Conservation (phyloP, 2,797 vertebrate species). For the Aldrovandia affinis region DNA sequence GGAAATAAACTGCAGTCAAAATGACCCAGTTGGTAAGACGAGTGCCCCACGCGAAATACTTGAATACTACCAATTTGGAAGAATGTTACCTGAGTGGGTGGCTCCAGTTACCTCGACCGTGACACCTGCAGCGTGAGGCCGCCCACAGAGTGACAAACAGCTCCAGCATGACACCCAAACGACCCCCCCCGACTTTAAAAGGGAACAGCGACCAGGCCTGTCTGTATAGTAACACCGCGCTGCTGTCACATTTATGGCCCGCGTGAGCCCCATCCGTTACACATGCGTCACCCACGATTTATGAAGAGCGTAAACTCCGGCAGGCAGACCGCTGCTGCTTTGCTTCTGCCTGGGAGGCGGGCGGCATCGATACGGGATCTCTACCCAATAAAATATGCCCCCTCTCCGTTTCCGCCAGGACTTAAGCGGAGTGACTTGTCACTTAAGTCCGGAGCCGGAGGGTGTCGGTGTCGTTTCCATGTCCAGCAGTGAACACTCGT, state of each 20-base stretch:
- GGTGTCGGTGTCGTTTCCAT: background rate
- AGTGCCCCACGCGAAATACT: no score
- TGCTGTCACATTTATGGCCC: background rate
- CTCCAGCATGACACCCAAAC: background rate
- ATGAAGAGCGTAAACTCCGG: background rate
- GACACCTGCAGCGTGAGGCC: background rate
- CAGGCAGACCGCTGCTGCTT: background rate
- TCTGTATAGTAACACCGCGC: background rate
- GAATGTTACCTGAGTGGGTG: background rate
- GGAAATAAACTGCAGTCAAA: background rate
- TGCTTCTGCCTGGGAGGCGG: background rate
- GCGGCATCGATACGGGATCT: background rate
- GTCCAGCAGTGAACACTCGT: background rate
- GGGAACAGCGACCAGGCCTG: background rate
- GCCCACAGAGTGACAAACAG: background rate
- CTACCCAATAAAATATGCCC: background rate
- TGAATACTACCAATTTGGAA: background rate
- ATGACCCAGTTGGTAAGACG: background rate
- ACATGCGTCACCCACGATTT: constrained; percentile 4
- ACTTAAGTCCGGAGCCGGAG: background rate
- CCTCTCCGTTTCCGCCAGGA: background rate
- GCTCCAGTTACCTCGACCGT: background rate
- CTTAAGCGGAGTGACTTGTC: background rate
- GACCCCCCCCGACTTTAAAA: background rate
- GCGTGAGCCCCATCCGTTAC: background rate